These are phyloP conservation scores for Dipus sagitta DNA, from an alignment of 2,797 vertebrate species.

Conservation along the genomic window DNA sequence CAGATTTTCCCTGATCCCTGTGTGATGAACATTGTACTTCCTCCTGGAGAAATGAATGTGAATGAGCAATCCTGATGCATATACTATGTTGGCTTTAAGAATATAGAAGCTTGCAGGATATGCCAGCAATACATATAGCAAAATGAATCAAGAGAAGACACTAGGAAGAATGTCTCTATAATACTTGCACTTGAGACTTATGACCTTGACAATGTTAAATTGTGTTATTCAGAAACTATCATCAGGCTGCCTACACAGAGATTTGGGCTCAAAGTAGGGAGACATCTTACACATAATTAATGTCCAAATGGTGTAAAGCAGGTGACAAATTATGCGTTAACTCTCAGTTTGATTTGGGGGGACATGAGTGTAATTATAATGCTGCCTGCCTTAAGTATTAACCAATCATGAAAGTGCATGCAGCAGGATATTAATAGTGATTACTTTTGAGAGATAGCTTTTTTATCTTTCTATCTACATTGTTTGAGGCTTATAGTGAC, in stretches of 20 bases:
- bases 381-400: background rate
- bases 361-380: background rate
- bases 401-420: background rate
- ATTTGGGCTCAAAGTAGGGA: background rate
- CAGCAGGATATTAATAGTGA: background rate
- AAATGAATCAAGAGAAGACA: slow-evolving; percentile 24
- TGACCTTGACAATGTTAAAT: background rate
- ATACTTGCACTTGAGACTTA: background rate
- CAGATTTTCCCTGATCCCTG: background rate
- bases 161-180: background rate
- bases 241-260: background rate
- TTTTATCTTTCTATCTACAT: background rate
- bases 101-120: background rate
- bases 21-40: background rate
- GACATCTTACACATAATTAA: background rate
- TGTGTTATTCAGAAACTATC: slow-evolving; percentile 5
- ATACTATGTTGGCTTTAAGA: background rate
- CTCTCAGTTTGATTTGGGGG: background rate
- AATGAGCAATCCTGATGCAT: background rate
- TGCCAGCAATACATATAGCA: background rate
- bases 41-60: background rate
- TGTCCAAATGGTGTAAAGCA: background rate
- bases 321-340: background rate
- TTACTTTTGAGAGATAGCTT: slow-evolving; percentile 12
- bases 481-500: slow-evolving; percentile 35